These are phyloP conservation scores for Ommatoiulus sabulosus DNA, from an alignment of 2,888 invertebrate genomes.

Conservation along the genomic window DNA sequence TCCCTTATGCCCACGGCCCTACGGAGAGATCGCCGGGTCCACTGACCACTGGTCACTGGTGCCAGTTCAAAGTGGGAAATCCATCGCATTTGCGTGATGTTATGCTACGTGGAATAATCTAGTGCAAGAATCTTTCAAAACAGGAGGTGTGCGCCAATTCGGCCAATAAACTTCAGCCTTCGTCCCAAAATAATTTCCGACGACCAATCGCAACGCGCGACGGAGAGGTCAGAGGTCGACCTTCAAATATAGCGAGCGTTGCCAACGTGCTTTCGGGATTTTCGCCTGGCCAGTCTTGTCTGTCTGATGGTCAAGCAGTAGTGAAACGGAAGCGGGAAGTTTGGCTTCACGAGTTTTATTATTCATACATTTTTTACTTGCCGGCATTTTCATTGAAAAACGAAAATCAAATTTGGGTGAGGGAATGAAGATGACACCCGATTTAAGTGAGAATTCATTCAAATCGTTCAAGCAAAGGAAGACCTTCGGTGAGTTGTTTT, in stretches of 20 bases:
- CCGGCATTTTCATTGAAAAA: background rate
- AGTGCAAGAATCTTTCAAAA: background rate
- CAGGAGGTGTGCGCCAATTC: background rate
- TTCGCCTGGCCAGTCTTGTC: background rate
- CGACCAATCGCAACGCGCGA: background rate
- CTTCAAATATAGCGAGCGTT: background rate
- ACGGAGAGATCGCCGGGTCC: background rate
- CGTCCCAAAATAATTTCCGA: background rate
- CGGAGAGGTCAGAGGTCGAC: background rate
- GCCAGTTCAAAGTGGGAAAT: background rate
- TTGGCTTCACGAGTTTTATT: background rate
- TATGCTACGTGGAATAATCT: background rate
- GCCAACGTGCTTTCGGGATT: background rate
- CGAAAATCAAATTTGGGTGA: background rate
- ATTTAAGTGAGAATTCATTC: slow-evolving; percentile 64
- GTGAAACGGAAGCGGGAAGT: background rate
- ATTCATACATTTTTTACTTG: background rate
- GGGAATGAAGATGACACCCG: slow-evolving; percentile 63
- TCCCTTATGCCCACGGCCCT: background rate
- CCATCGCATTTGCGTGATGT: background rate
- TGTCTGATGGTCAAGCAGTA: background rate
- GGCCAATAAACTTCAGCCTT: background rate
- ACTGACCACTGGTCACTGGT: background rate
- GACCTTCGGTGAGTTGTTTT: slow-evolving; percentile 67
- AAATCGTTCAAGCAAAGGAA: slow-evolving; percentile 68